phyloP scores from a whole-genome alignment of 2,113 vertebrate genomes.

The Bombycilla garrulus region DNA sequence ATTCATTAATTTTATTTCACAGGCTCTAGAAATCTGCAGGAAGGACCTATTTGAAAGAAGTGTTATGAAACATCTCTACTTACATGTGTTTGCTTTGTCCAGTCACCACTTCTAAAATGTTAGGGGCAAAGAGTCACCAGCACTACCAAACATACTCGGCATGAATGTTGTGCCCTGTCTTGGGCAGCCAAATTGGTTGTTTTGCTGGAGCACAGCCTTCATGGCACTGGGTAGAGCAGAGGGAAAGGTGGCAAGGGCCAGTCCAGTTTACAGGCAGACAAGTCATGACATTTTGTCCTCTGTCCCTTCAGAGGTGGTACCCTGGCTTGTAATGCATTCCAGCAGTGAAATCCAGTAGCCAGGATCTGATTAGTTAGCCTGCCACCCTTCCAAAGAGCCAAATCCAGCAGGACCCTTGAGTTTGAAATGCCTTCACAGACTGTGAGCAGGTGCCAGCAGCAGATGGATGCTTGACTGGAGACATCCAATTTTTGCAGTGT shows the following conservation, averaged over 20 bases:
- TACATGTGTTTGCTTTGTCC: background rate
- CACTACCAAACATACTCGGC: background rate
- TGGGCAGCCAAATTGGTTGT: background rate
- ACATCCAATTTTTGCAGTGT: background rate
- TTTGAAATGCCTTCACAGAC: background rate
- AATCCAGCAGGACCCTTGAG: background rate
- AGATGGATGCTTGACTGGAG: background rate
- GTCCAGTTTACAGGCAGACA: background rate
- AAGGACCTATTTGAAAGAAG: background rate
- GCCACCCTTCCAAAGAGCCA: background rate
- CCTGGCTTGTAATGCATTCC: background rate
- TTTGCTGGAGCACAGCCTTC: background rate
- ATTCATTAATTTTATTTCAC: conserved; percentile 4
- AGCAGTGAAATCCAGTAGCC: background rate
- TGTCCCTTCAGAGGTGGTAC: background rate
- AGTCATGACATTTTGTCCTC: background rate
- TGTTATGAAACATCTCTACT: background rate
- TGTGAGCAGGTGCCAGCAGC: background rate
- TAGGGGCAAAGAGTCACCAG: background rate
- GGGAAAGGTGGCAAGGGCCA: background rate
- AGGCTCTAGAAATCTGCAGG: background rate
- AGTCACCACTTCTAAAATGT: background rate
- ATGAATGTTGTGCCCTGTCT: background rate
- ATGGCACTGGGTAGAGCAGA: background rate
- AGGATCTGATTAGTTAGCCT: background rate